Conservation (phyloP, 2,113 vertebrate genomes). For the Erythrolamprus reginae region DNA sequence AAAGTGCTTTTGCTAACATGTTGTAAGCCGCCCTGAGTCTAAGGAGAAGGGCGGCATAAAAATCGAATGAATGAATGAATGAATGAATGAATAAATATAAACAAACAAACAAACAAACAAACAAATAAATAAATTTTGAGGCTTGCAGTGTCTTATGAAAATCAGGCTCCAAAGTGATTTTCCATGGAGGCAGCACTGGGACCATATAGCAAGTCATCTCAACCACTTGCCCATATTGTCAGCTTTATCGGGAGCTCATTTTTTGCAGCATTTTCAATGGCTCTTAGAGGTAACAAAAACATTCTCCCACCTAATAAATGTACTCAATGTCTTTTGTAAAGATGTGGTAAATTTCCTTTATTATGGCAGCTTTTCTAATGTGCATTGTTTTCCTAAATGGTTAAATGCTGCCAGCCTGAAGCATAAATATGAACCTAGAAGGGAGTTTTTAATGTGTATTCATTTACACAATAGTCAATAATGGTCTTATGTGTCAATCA, state of each 20-base stretch:
- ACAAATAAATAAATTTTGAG: too few relatives aligned
- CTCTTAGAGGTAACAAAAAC: neutral
- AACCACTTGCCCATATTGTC: neutral
- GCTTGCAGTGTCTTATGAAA: neutral
- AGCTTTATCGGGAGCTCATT: neutral
- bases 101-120: too few relatives aligned
- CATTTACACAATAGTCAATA: slow-evolving; percentile 28
- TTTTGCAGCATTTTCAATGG: neutral
- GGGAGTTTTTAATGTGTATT: slow-evolving; percentile 18
- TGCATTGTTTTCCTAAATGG: neutral
- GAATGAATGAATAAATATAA: too few relatives aligned
- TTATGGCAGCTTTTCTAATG: neutral
- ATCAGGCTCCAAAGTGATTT: neutral
- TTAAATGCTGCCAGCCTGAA: neutral
- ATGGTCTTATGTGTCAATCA: slow-evolving; percentile 17
- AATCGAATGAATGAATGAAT: too few relatives aligned
- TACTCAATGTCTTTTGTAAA: slow-evolving; percentile 6
- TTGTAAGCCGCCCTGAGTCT: too few relatives aligned
- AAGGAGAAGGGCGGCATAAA: too few relatives aligned
- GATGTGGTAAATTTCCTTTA: slow-evolving; percentile 7
- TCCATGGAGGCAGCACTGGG: neutral
- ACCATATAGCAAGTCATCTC: neutral
- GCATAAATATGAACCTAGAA: neutral
- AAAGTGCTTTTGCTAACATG: too few relatives aligned
- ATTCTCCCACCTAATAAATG: slow-evolving; percentile 5